Evolutionary conservation across 2,888 invertebrate genomes (phyloP).

Genomic region (Lottia gigantea): DNA sequence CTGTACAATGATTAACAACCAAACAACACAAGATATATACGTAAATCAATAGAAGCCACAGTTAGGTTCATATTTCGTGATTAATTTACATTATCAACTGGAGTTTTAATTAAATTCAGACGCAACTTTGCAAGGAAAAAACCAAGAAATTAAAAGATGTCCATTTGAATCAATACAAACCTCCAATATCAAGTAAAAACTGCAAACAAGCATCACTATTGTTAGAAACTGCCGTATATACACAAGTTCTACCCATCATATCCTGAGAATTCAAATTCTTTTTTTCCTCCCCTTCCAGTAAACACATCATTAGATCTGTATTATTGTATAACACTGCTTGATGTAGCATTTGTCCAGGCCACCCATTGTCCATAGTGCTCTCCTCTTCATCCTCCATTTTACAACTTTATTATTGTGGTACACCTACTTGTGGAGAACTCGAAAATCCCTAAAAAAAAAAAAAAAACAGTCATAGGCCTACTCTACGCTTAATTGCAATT

Average conservation of each 20-base stretch:
- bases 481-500: too few species aligned
- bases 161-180: slow-evolving; percentile 33
- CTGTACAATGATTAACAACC: too few species aligned
- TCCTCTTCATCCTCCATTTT: not conserved
- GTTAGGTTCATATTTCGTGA: too few species aligned
- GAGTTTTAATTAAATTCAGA: too few species aligned
- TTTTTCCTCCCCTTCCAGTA: slow-evolving; percentile 57
- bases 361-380: slow-evolving; percentile 35
- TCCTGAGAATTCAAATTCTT: slow-evolving; percentile 55
- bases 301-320: slow-evolving; percentile 53
- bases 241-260: slow-evolving; percentile 58
- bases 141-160: not conserved
- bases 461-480: too few species aligned
- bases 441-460: too few species aligned
- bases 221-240: slow-evolving; percentile 65
- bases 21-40: too few species aligned
- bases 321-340: slow-evolving; percentile 64
- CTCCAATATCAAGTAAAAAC: slow-evolving; percentile 58
- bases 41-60: too few species aligned
- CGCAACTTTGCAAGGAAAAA: too few species aligned
- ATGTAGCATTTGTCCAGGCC: slow-evolving; percentile 56
- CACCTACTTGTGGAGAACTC: too few species aligned
- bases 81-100: too few species aligned
- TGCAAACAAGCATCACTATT: slow-evolving; percentile 58
- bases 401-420: too few species aligned